Evolutionary conservation across 2,888 invertebrate genomes (phyloP).

Genomic region (Scotopteryx bipunctaria): DNA sequence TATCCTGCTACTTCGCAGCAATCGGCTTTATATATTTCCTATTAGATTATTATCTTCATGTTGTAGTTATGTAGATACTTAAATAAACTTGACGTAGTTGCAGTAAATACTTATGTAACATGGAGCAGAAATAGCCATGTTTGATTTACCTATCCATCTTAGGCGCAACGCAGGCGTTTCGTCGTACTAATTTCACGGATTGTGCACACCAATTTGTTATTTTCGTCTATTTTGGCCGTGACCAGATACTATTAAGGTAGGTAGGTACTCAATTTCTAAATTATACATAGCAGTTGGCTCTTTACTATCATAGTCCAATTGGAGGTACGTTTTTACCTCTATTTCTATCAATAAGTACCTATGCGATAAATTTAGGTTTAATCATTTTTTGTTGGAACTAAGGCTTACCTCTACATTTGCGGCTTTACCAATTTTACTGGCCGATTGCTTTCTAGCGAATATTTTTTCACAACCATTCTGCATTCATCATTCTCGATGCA

Average conservation of each 20-base stretch:
- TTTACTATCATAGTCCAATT: too few species aligned
- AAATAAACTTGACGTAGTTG: too few species aligned
- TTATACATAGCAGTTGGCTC: too few species aligned
- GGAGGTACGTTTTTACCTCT: too few species aligned
- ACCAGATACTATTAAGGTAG: conserved; percentile 24
- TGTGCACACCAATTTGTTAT: conserved; percentile 38
- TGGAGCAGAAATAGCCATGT: conserved; percentile 19
- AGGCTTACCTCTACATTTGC: too few species aligned
- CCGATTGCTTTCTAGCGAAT: too few species aligned
- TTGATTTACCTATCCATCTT: conserved; percentile 21
- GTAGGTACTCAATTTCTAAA: conserved; percentile 24
- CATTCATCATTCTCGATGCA: background rate
- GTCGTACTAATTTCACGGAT: conserved; percentile 51
- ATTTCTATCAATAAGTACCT: too few species aligned
- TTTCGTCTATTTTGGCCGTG: conserved; percentile 26
- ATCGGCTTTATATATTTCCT: background rate
- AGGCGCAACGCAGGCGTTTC: conserved; percentile 29
- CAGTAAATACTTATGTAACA: conserved; percentile 2
- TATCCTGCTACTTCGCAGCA: background rate
- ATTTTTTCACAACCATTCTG: background rate
- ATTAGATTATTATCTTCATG: too few species aligned
- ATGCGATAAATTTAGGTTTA: too few species aligned
- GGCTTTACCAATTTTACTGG: too few species aligned
- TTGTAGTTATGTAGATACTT: too few species aligned
- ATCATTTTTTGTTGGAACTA: too few species aligned